Base-by-base conservation (phyloP, 1,140 invertebrate genomes). In the Megalopta genalis region DNA sequence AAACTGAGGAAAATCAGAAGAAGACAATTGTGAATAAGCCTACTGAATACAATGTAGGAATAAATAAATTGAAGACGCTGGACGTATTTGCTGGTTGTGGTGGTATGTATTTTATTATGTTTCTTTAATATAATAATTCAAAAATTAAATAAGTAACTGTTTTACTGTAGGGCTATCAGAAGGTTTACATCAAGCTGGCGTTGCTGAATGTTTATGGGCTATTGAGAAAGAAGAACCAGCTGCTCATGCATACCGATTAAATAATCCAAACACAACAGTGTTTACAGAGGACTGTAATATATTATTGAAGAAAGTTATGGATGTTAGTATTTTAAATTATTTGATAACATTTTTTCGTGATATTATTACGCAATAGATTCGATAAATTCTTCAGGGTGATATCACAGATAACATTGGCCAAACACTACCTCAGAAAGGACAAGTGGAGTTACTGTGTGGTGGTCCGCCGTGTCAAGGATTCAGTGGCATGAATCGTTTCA, bases 391-490 rank as follows among this genome's bases (percentile, higher is more conserved):
- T 87, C 57, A 95, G 94, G 95, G 95, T 14, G 89, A 95, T 71
- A 91, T 82, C 9, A 92, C 83, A 32, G 93, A 94, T 80, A 84
- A 89, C 3, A 93, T 93, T 62, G 95, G 95, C 7, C 94, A 96
- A 88, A 93, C 91, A 16, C 91, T 98, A 54, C 97, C 97, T 1
- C 90, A 94, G 87, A 96, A 95, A 88, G 96, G 97, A 9, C 96
- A 98, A 77, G 97, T 98, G 1, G 97, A 98, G 84, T 89, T 98
- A 57, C 89, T 98, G 5, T 97, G 97, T 89, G 97, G 97, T 54
- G 97, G 97, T 8, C 97, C 97, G n/a, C 97, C 97, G 1, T 98
- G 97, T 90, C 97, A 98, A 93, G 97, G 97, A 0, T 98, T 98
- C 90, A 97, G 96, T 80, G 96, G 96, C 37, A 97, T 98, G 97